Evolutionary conservation across 2,797 vertebrate species (phyloP).

Genomic region (Anguilla anguilla): DNA sequence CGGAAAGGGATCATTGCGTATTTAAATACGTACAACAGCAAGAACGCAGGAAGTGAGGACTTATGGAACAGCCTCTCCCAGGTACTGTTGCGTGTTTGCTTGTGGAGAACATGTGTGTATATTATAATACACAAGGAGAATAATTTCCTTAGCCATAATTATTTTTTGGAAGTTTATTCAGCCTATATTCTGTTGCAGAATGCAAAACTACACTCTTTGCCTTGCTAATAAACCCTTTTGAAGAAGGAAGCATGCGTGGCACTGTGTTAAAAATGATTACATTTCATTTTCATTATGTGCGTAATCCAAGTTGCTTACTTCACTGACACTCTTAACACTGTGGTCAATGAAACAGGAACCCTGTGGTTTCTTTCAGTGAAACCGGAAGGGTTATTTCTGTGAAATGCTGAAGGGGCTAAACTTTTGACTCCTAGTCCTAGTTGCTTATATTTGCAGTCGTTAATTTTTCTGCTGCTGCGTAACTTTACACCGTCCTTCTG

Average conservation of each 20-base stretch:
- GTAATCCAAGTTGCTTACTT: not conserved
- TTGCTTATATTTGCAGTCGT: not conserved
- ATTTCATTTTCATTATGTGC: not conserved
- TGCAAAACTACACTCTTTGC: not conserved
- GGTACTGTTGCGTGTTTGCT: slow-evolving; percentile 64
- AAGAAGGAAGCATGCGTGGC: not conserved
- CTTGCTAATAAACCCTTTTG: not conserved
- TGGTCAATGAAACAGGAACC: not conserved
- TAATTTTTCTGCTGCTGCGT: not conserved
- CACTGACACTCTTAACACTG: not conserved
- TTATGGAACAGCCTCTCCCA: slow-evolving; percentile 90
- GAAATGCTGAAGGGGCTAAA: not conserved
- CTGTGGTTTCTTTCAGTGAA: not conserved
- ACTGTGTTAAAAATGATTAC: not conserved
- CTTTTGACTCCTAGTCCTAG: not conserved
- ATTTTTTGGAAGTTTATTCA: not conserved
- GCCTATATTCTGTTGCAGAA: not conserved
- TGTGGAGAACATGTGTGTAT: not conserved
- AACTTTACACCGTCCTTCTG: not conserved
- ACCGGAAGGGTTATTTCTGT: not conserved
- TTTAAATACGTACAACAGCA: slow-evolving; percentile 74
- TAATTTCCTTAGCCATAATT: not conserved
- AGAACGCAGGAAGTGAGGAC: slow-evolving; percentile 80
- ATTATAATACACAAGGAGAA: not conserved
- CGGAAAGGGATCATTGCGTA: slow-evolving; percentile 82